These are phyloP conservation scores for Cheilosia vernalis DNA, from an alignment of 2,888 invertebrate species.

Conservation along the genomic window DNA sequence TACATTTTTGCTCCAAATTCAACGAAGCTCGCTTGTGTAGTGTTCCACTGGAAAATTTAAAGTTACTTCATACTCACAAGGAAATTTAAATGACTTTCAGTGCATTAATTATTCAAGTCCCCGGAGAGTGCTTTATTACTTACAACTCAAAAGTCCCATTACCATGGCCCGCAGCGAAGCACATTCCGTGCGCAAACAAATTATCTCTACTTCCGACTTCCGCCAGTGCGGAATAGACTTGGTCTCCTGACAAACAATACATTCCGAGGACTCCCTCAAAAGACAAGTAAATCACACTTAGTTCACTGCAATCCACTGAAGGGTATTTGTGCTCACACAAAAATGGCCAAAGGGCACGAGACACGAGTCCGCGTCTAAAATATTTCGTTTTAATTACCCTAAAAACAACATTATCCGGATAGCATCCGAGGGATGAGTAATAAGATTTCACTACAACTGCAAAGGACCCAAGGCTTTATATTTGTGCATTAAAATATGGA, in stretches of 20 bases:
- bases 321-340: not conserved
- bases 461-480: not conserved
- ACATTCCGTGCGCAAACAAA: slow-evolving; percentile 12
- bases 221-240: no score
- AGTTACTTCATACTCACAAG: no score
- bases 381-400: slow-evolving; percentile 38
- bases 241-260: not conserved
- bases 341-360: not conserved
- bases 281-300: slow-evolving; percentile 36
- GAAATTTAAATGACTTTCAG: no score
- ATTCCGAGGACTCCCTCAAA: not conserved
- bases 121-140: not conserved
- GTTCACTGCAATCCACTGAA: slow-evolving; percentile 42
- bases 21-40: no score
- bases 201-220: slow-evolving; percentile 14
- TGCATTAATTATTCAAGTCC: not conserved
- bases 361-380: slow-evolving; percentile 1
- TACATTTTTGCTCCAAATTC: no score
- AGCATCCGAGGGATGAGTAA: slow-evolving; percentile 26
- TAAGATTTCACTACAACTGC: slow-evolving; percentile 11
- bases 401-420: slow-evolving; percentile 42
- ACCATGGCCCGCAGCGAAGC: not conserved
- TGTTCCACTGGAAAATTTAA: no score
- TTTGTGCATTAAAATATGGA: not conserved
- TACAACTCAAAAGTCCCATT: slow-evolving; percentile 1